Evolutionary conservation across 2,113 vertebrate species (phyloP), one percentile per base, ranked within the genome.

Genomic region (Stigmatopora nigra): DNA sequence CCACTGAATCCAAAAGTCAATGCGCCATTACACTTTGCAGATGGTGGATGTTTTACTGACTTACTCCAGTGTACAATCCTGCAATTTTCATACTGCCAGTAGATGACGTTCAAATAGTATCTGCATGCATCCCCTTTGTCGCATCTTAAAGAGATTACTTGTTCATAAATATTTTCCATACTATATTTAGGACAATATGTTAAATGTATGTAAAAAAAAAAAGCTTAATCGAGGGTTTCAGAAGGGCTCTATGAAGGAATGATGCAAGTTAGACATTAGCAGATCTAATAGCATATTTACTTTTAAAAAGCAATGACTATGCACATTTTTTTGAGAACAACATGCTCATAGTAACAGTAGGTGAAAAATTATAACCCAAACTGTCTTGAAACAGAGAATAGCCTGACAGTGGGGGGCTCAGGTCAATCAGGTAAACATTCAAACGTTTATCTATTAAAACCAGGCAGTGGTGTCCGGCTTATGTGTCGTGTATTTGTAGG

Each of bases 231-330:
- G 67, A 56, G 64, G 72, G 71, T 69, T 76, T 70, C 70, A 67
- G 49, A 65, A 72, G 57, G 73, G 61, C 58, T 73, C 59, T 35
- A 66, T 77, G 64, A 76, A 52, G 60, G 61, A 63, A 64, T 53
- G 47, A 63, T 67, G 19, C 55, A 22, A 71, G 61, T 63, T 70
- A 57, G 62, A 56, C 61, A 80, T 81, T 83, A 82, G 77, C 76
- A 84, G 81, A 72, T 88, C 77, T 79, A 82, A 86, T 77, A 57
- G 70, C 60, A 52, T 77, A 61, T 46, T 75, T 79, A 67, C 56
- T 84, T 84, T 71, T 81, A 79, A 83, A 85, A 75, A 86, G 83
- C 52, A 77, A 55, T 69, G 13, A 67, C 80, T 67, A 65, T 75
- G 5, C 20, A 55, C 12, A 55, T 4, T 55, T 55, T 55, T 19